A percentile compares a stretch with the other conserved stretches of the same genome.
Evolutionary conservation across 1,140 invertebrate genomes (phyloP).

Genomic region (Drosophila murphyi): DNA sequence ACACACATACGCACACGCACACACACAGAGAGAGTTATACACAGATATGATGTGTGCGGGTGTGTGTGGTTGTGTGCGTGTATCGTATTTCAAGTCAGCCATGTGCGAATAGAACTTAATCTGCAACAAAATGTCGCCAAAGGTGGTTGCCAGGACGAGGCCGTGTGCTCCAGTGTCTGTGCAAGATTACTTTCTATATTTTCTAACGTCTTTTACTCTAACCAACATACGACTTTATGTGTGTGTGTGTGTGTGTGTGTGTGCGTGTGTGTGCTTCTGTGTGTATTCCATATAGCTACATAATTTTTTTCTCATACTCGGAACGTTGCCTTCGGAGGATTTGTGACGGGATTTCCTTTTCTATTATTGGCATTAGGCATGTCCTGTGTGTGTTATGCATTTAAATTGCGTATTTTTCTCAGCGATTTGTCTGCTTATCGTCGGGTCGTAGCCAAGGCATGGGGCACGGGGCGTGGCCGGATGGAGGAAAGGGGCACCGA

Average conservation of each 20-base stretch:
- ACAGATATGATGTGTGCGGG: neutral
- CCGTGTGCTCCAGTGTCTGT: slow-evolving; percentile 35
- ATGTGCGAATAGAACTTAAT: slow-evolving; percentile 85
- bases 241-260: slow-evolving; percentile 12
- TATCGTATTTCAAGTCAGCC: slow-evolving; percentile 84
- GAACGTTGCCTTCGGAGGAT: slow-evolving; percentile 72
- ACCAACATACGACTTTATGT: slow-evolving; percentile 29
- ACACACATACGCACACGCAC: slow-evolving; percentile 43
- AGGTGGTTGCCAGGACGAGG: slow-evolving; percentile 64
- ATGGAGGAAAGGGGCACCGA: neutral
- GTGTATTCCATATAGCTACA: slow-evolving; percentile 60
- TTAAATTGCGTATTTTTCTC: slow-evolving; percentile 85
- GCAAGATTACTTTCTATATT: slow-evolving; percentile 82
- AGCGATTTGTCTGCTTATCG: slow-evolving; percentile 84
- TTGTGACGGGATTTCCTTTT: slow-evolving; percentile 85
- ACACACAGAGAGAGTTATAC: slow-evolving; percentile 1
- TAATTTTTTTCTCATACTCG: slow-evolving; percentile 76
- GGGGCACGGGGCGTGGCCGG: slow-evolving; percentile 30
- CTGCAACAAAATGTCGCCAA: slow-evolving; percentile 84
- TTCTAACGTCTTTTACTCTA: slow-evolving; percentile 59
- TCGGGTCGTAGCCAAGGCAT: slow-evolving; percentile 46
- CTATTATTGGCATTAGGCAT: slow-evolving; percentile 85
- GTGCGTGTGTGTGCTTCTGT: slow-evolving; percentile 13
- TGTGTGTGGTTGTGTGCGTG: slow-evolving; percentile 44
- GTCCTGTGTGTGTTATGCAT: slow-evolving; percentile 85